Base-by-base conservation (phyloP, 2,113 vertebrate species). In the Noctilio leporinus region DNA sequence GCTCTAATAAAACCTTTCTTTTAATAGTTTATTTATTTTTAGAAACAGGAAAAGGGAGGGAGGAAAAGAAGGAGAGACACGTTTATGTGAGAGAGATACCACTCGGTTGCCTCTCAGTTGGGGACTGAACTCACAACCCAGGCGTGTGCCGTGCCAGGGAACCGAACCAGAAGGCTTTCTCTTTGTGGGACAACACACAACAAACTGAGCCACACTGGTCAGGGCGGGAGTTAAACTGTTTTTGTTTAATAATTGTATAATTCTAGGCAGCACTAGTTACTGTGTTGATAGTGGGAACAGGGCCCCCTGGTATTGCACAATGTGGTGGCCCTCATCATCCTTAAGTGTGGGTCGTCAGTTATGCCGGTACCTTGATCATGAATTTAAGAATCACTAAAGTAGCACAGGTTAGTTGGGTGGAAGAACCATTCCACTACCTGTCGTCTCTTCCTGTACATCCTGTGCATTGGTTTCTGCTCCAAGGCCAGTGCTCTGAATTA, bases 361-460 rank as follows among this genome's bases (percentile, higher is more conserved):
- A 51, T 24, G 53, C 17, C 45, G 57, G 57, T 6, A 28, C 12
- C 3, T 11, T 40, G 67, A 45, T 7, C 24, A 43, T 9, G 53
- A 28, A 30, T 93, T 78, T 35, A 80, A 16, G 20, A 38, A 33
- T 22, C 2, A 0, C 30, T 19, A 49, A 33, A 47, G 38, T 20
- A 51, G 4, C 22, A 51, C 40, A 65, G 14, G 28, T 3, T 3
- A 55, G 10, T 35, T n/a, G 76, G 11, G 4, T 16, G 55, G 38
- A 11, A 80, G 12, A 43, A 33, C 10, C 4, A 59, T 28, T 19
- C 4, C 24, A 10, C 9, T 35, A n/a, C 4, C 2, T 69, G 15
- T 4, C 28, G 0, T 67, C 19, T 78, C 15, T 55, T 83, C 4
- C n/a, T n/a, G n/a, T n/a, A n/a, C n/a, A n/a, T n/a, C 30, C 38